These are phyloP conservation scores for Drosophila nr. fundita DNA, from an alignment of 2,888 invertebrate species.

Conservation along the genomic window DNA sequence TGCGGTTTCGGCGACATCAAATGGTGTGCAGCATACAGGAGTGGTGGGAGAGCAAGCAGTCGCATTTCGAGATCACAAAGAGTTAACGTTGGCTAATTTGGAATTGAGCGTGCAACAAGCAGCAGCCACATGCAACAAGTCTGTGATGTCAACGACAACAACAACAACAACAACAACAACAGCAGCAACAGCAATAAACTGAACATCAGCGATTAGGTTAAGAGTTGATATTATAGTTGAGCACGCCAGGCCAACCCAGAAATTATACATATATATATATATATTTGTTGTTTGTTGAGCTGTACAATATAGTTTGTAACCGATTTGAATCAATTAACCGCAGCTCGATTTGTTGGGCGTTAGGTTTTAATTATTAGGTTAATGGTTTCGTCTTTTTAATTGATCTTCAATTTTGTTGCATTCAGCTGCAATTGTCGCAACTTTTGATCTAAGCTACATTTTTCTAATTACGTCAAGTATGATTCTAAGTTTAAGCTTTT, in stretches of 20 bases:
- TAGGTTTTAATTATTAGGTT: conserved; percentile 7
- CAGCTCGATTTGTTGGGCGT: conserved; percentile 20
- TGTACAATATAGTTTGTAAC: conserved; percentile 9
- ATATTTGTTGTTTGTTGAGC: conserved; percentile 1
- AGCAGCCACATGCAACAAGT: conserved; percentile 53
- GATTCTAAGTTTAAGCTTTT: conserved; percentile 10
- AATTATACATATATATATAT: conserved; percentile 3
- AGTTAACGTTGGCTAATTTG: conserved; percentile 83
- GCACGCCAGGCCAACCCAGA: conserved; percentile 15
- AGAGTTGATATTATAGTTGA: conserved; percentile 9
- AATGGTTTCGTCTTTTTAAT: conserved; percentile 22
- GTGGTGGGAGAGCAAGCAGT: conserved; percentile 84
- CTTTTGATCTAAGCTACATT: conserved; percentile 13
- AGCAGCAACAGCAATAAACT: conserved; percentile 24
- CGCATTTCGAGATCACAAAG: conserved; percentile 60
- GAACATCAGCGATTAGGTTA: conserved; percentile 17
- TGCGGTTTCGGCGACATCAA: conserved; percentile 83
- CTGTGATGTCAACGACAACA: conserved; percentile 62
- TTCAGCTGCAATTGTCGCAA: conserved; percentile 24
- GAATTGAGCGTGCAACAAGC: conserved; percentile 62
- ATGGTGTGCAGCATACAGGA: conserved; percentile 85
- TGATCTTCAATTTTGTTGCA: conserved; percentile 23
- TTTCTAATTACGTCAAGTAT: conserved; percentile 19
- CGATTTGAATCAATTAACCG: neutral
- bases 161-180: conserved; percentile 32